Evolutionary conservation across 2,113 vertebrate genomes (phyloP).

Genomic region (Bubo blakistoni): DNA sequence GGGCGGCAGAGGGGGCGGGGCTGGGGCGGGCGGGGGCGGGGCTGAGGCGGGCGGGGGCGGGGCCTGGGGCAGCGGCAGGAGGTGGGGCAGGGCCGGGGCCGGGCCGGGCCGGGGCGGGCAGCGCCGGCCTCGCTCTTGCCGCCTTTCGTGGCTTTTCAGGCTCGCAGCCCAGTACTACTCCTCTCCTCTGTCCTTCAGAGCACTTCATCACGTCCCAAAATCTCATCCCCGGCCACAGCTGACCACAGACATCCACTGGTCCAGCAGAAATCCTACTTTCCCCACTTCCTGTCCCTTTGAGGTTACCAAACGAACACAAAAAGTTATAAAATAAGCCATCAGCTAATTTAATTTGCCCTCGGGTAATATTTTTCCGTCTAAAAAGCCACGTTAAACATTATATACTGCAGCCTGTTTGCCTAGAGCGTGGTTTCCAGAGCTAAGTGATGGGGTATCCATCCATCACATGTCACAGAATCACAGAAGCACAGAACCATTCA

Average conservation of each 20-base stretch:
- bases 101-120: neutral
- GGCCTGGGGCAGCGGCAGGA: neutral
- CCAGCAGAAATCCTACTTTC: neutral
- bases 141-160: neutral
- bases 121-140: accelerated
- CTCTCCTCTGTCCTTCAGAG: neutral
- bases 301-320: neutral
- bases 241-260: neutral
- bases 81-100: neutral
- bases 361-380: neutral
- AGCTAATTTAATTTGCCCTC: neutral
- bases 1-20: neutral
- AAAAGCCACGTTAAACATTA: neutral
- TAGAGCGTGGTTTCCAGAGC: neutral
- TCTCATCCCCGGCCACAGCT: neutral
- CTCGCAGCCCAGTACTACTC: neutral
- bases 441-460: neutral
- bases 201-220: neutral
- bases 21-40: too few relatives aligned
- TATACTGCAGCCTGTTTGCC: neutral
- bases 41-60: too few relatives aligned
- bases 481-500: too few relatives aligned
- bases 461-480: too few relatives aligned
- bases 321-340: neutral
- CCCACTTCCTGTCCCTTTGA: neutral